A percentile compares a stretch with the other conserved stretches of the same genome.
phyloP scores from a whole-genome alignment of 2,888 invertebrate genomes.

The Drosophila paramelanica region DNA sequence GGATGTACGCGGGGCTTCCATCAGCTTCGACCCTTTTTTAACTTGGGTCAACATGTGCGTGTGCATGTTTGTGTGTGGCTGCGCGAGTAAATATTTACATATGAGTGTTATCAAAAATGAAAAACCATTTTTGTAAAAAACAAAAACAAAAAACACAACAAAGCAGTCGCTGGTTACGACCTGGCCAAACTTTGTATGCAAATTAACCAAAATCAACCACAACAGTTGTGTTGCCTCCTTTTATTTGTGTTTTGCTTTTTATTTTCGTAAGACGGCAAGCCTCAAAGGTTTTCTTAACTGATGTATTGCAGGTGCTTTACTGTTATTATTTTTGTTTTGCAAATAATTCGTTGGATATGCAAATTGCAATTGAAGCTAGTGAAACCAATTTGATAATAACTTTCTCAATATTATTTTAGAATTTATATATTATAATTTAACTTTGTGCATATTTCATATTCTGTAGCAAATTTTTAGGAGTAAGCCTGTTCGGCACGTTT shows the following conservation, averaged over 20 bases:
- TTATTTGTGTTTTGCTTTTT: not conserved
- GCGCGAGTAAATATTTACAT: conserved; percentile 57
- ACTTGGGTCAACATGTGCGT: conserved; percentile 40
- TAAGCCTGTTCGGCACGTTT: too few species aligned
- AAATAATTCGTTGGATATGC: conserved; percentile 60
- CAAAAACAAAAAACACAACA: conserved; percentile 5
- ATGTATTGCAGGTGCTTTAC: conserved; percentile 13
- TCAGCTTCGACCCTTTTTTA: conserved; percentile 35
- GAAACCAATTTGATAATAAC: conserved; percentile 44
- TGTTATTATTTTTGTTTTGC: conserved; percentile 20
- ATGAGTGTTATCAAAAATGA: conserved; percentile 64
- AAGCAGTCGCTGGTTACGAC: conserved; percentile 8
- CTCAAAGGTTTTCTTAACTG: conserved; percentile 42
- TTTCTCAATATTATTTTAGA: conserved; percentile 41
- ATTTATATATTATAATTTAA: conserved; percentile 3
- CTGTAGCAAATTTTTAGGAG: not conserved
- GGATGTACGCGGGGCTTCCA: conserved; percentile 53
- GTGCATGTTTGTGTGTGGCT: conserved; percentile 7
- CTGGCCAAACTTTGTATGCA: conserved; percentile 55
- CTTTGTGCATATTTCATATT: not conserved
- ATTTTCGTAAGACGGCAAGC: conserved; percentile 22
- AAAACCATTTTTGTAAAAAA: conserved; percentile 21
- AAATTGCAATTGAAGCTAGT: conserved; percentile 52
- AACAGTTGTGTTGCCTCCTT: conserved; percentile 24
- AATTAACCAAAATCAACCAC: conserved; percentile 48